Evolutionary conservation across 1,140 invertebrate species (phyloP).

Genomic region (Dendroctonus valens): DNA sequence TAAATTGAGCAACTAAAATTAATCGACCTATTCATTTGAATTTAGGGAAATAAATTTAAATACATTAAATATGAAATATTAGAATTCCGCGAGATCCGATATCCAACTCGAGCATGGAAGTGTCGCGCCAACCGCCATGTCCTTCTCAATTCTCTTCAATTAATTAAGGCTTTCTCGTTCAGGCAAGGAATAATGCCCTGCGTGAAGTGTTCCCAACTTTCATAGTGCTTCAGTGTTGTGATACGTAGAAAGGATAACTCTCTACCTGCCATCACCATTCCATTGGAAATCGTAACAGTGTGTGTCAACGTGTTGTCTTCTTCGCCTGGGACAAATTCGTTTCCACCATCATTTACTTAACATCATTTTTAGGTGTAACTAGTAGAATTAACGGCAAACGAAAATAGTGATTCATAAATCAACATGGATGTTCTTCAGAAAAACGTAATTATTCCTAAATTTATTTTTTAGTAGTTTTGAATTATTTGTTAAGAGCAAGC

Average conservation of each 20-base stretch:
- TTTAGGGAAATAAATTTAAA: too few species aligned
- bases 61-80: too few species aligned
- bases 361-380: conserved; percentile 46
- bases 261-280: background rate
- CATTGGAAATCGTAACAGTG: background rate
- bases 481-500: background rate
- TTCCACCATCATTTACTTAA: conserved; percentile 31
- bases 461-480: conserved; percentile 21
- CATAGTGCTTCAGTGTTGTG: background rate
- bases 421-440: conserved; percentile 46
- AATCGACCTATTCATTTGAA: too few species aligned
- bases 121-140: too few species aligned
- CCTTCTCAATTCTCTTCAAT: too few species aligned
- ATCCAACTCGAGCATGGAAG: too few species aligned
- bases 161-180: too few species aligned
- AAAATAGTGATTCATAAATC: conserved; percentile 38
- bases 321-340: conserved; percentile 28
- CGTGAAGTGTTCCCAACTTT: too few species aligned
- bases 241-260: background rate
- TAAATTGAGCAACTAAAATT: too few species aligned
- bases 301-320: conserved; percentile 31
- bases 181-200: too few species aligned
- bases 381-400: conserved; percentile 33
- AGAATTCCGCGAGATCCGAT: too few species aligned
- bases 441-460: conserved; percentile 43